These are phyloP conservation scores for Gryon sp. DNA, from an alignment of 1,140 invertebrate genomes.

Conservation along the genomic window DNA sequence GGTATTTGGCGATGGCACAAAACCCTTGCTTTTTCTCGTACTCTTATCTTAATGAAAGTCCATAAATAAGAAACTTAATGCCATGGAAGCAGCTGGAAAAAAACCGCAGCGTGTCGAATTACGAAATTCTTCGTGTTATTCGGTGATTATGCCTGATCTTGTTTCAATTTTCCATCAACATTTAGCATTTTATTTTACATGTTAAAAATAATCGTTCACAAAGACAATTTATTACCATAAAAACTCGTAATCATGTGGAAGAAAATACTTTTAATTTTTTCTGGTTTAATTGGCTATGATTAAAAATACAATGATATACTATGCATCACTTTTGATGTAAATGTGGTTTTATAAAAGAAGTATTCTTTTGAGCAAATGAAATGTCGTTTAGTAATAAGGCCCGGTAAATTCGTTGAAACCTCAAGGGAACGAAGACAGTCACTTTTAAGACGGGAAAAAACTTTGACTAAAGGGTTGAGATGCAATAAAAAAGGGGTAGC, in stretches of 20 bases:
- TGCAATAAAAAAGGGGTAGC: conserved; percentile 68
- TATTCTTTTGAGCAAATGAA: conserved; percentile 47
- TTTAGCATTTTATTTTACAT: conserved; percentile 24
- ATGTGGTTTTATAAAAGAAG: conserved; percentile 15
- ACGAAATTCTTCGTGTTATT: conserved; percentile 53
- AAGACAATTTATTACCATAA: too few species aligned
- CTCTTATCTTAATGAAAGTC: conserved; percentile 79
- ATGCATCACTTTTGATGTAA: conserved; percentile 14
- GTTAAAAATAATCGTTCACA: too few species aligned
- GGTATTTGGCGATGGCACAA: conserved; percentile 72
- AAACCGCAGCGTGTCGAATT: conserved; percentile 66
- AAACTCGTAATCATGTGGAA: too few species aligned
- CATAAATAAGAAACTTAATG: conserved; percentile 79
- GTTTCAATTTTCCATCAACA: conserved; percentile 28
- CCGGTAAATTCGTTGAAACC: conserved; percentile 54
- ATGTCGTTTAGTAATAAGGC: conserved; percentile 56
- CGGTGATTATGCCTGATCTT: conserved; percentile 49
- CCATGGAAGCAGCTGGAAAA: conserved; percentile 72
- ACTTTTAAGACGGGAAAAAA: conserved; percentile 65
- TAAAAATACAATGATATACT: conserved; percentile 5
- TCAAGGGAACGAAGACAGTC: conserved; percentile 41
- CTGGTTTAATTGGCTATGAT: background rate
- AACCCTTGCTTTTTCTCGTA: conserved; percentile 74
- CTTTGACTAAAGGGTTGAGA: conserved; percentile 74
- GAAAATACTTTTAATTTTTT: background rate